These are phyloP conservation scores for Drosophila limbata DNA, from an alignment of 2,888 invertebrate genomes.

Conservation along the genomic window DNA sequence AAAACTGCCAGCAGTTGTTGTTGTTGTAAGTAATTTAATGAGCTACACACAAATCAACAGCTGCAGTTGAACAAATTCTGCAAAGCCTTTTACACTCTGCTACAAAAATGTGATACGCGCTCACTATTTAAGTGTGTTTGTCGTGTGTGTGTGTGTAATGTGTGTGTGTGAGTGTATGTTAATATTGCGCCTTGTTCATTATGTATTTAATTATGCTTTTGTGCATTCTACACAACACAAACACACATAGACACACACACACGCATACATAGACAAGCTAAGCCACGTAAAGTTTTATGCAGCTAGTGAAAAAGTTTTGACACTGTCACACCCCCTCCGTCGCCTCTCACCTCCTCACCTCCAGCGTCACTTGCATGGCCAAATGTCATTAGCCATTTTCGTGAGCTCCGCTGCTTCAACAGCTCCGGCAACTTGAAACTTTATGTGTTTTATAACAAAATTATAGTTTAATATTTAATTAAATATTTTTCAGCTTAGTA, in stretches of 20 bases:
- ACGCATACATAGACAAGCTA: constrained; percentile 33
- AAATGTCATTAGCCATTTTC: constrained; percentile 76
- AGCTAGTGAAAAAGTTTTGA: constrained; percentile 52
- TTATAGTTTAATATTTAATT: constrained; percentile 77
- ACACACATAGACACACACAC: constrained; percentile 17
- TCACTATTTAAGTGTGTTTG: constrained; percentile 33
- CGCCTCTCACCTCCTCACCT: not conserved
- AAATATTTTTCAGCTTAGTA: constrained; percentile 67
- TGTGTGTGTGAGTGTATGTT: constrained; percentile 46
- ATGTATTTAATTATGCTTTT: constrained; percentile 81
- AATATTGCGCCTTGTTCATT: constrained; percentile 74
- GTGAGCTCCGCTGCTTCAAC: constrained; percentile 45
- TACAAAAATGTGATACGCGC: constrained; percentile 55
- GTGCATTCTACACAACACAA: constrained; percentile 63
- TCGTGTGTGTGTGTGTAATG: constrained; percentile 32
- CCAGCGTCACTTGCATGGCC: constrained; percentile 33
- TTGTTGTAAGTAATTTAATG: constrained; percentile 42
- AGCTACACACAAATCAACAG: constrained; percentile 41
- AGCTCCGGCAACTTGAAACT: constrained; percentile 69
- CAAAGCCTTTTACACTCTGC: constrained; percentile 50
- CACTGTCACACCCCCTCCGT: constrained; percentile 16
- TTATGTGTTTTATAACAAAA: constrained; percentile 69
- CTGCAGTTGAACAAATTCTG: constrained; percentile 65
- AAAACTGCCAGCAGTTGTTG: constrained; percentile 7
- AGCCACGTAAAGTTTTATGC: constrained; percentile 61